Evolutionary conservation across 2,113 vertebrate species (phyloP).

Genomic region (Rhea americana): DNA sequence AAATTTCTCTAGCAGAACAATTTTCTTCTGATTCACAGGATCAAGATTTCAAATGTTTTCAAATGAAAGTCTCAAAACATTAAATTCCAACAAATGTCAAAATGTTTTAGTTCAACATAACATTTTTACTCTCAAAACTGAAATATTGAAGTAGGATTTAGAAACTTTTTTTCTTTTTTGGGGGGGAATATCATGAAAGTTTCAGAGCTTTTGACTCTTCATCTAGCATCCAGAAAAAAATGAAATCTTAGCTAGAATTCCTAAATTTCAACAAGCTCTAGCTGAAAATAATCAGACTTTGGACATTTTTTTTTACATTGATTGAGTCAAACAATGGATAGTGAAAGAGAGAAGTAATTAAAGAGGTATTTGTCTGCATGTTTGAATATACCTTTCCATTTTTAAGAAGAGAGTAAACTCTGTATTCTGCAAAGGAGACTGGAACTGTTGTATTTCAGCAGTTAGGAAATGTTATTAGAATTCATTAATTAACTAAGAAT

Average conservation of each 20-base stretch:
- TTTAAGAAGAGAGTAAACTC: not conserved
- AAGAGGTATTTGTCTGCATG: not conserved
- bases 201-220: not conserved
- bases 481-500: not conserved
- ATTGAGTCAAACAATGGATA: not conserved
- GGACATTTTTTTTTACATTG: not conserved
- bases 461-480: not conserved
- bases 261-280: not conserved
- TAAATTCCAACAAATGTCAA: constrained; percentile 31
- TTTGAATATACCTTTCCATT: not conserved
- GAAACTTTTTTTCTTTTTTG: not conserved
- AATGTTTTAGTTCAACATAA: constrained; percentile 46
- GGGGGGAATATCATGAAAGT: not conserved
- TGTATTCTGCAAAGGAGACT: not conserved
- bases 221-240: not conserved
- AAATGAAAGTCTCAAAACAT: constrained; percentile 35
- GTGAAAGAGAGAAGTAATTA: not conserved
- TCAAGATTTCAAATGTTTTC: constrained; percentile 45
- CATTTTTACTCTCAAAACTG: not conserved
- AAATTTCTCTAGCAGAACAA: not conserved
- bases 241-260: not conserved
- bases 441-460: not conserved
- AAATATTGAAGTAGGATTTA: not conserved
- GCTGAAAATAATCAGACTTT: not conserved
- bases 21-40: constrained; percentile 40